Evolutionary conservation across 2,888 invertebrate species (phyloP).

Genomic region (Patella pellucida): DNA sequence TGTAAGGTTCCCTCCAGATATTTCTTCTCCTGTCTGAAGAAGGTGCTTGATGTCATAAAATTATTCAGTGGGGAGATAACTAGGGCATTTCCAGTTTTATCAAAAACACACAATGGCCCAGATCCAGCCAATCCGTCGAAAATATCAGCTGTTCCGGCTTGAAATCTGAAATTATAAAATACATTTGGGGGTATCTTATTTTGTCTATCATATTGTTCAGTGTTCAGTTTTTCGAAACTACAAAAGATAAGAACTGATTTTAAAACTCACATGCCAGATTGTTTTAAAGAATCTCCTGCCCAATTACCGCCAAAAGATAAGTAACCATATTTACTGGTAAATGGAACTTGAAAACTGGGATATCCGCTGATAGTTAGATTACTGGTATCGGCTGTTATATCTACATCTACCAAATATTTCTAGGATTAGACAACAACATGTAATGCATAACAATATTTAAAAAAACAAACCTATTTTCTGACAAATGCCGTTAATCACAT

Average conservation of each 20-base stretch:
- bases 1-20: background rate
- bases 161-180: background rate
- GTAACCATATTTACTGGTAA: background rate
- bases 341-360: background rate
- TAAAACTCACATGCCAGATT: no score
- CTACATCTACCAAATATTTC: background rate
- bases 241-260: no score
- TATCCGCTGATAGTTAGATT: background rate
- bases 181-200: no score
- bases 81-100: conserved; percentile 1
- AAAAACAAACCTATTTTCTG: no score
- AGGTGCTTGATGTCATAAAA: background rate
- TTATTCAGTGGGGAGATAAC: background rate
- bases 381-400: background rate
- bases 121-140: background rate
- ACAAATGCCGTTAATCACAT: no score
- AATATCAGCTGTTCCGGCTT: background rate
- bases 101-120: background rate
- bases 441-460: no score
- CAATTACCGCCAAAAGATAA: background rate
- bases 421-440: background rate
- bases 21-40: background rate
- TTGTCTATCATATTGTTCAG: no score
- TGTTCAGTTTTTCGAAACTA: no score
- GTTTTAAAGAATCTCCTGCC: background rate